Base-by-base conservation (phyloP, 2,797 vertebrate genomes). In the Protonibea diacanthus region DNA sequence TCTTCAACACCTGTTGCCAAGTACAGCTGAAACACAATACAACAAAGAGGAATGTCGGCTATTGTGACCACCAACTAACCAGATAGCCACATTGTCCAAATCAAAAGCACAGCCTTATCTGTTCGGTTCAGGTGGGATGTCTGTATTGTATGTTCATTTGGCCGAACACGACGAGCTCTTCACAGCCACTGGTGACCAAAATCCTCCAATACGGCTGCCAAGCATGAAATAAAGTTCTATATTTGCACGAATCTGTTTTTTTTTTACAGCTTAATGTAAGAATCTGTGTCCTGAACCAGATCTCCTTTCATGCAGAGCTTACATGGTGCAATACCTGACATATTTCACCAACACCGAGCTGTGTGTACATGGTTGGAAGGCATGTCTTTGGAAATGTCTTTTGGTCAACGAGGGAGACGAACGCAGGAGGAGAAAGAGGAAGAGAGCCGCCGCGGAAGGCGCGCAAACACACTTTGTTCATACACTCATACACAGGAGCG, bases 301-400 rank as follows among this genome's bases (percentile, higher is more conserved):
- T 71, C 14, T 45, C 5, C 21, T 69, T 5, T 76, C 40, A 58
- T 23, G 25, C 17, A 8, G 64, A 40, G 45, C 11, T 49, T 23
- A 33, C 2, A 57, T n/a, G 45, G 14, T 42, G 66, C 56, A 62
- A 49, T 3, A 64, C 42, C 40, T 18, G 18, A 13, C 53, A 27
- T 59, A 23, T 64, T 69, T 42, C 25, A 64, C 25, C 61, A 51
- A 21, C 20, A 47, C 48, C 3, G 11, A 61, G 27, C 27, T 23
- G 5, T 23, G 57, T 29, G 17, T 18, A 9, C 9, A 27, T 44
- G 44, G 29, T 17, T 71, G n/a, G 18, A 61, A 68, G 62, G 45
- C 64, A 59, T 3, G 51, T 51, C 61, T 69, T 52, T 61, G 13
- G 7, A 73, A 52, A 70, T 74, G 23, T 53, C 48, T 17, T 74